Evolutionary conservation across 2,797 vertebrate species (phyloP).

Genomic region (Halcyon badia): DNA sequence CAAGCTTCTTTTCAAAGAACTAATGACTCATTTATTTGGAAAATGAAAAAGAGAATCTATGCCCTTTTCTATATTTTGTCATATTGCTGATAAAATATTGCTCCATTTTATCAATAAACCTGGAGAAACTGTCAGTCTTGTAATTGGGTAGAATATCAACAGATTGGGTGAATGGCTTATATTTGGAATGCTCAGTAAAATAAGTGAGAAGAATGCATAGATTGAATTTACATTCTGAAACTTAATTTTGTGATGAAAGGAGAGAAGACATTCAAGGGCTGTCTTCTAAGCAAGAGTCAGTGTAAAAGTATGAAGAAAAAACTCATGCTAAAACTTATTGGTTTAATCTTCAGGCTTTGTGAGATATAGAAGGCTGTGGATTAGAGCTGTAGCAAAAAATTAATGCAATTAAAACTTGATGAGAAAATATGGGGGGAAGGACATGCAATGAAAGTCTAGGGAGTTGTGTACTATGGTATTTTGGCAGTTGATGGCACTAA

Average conservation of each 20-base stretch:
- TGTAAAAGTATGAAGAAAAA: not conserved
- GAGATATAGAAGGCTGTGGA: not conserved
- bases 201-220: not conserved
- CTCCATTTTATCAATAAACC: not conserved
- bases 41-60: not conserved
- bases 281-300: not conserved
- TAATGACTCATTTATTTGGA: not conserved
- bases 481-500: not conserved
- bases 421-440: not conserved
- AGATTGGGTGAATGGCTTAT: not conserved
- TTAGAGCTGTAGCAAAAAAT: not conserved
- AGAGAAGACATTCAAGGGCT: not conserved
- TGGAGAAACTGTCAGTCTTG: not conserved
- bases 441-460: not conserved
- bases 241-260: not conserved
- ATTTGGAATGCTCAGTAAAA: not conserved
- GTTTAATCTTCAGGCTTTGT: not conserved
- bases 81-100: not conserved
- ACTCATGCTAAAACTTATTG: not conserved
- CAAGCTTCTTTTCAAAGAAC: not conserved
- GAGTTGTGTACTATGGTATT: not conserved
- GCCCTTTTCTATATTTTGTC: not conserved
- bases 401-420: not conserved
- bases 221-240: not conserved
- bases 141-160: not conserved